A percentile compares a stretch with the other conserved stretches of the same genome.
These are phyloP conservation scores for Nymphicus hollandicus DNA, from an alignment of 2,113 vertebrate genomes.

Conservation along the genomic window DNA sequence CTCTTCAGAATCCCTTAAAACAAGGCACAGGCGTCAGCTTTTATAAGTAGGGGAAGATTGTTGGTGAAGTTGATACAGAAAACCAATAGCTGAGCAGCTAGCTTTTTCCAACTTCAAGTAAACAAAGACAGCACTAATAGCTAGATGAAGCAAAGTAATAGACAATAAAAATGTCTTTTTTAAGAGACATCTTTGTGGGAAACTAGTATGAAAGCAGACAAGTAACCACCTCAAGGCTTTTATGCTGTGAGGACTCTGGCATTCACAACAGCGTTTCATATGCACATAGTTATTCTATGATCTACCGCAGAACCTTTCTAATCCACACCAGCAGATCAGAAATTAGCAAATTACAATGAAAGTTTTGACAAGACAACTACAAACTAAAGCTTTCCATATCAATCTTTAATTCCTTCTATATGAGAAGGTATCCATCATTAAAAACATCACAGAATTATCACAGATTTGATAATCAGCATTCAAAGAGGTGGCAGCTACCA, in stretches of 20 bases:
- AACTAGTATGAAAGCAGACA: neutral
- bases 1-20: neutral
- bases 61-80: neutral
- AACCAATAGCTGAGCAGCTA: fast-evolving
- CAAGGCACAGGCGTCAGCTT: neutral
- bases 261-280: neutral
- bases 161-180: neutral
- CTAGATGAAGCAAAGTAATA: neutral
- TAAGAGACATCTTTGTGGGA: neutral
- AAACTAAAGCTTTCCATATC: neutral
- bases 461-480: neutral
- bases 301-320: neutral
- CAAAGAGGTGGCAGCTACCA: neutral
- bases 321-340: neutral
- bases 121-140: neutral
- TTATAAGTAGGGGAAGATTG: neutral
- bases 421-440: neutral
- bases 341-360: neutral
- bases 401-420: neutral
- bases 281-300: neutral
- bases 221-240: neutral
- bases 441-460: neutral
- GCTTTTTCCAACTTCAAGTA: neutral
- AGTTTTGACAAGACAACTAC: neutral
- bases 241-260: neutral